Percentiles rank a stretch among this genome's conserved stretches.
phyloP scores from a whole-genome alignment of 2,797 vertebrate genomes.

The Crenichthys baileyi region DNA sequence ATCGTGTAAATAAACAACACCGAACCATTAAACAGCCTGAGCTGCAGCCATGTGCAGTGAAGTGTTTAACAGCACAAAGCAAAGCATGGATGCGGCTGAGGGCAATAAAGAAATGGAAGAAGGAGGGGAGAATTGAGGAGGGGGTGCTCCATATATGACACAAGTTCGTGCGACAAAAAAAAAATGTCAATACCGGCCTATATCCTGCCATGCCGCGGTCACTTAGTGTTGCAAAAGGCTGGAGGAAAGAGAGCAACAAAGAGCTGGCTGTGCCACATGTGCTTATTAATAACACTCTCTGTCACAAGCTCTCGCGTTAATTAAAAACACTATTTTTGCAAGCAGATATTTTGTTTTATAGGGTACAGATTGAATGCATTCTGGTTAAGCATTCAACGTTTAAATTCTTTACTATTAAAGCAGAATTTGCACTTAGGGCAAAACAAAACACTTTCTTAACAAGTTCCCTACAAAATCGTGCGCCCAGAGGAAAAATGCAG shows the following conservation, averaged over 20 bases:
- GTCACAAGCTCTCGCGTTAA: slow-evolving; percentile 11
- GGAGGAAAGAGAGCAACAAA: slow-evolving; percentile 60
- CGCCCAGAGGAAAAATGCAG: not conserved
- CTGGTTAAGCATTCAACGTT: not conserved
- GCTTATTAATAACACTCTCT: slow-evolving; percentile 65
- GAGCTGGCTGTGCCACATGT: slow-evolving; percentile 72
- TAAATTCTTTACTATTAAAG: not conserved
- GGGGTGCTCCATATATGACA: slow-evolving; percentile 18
- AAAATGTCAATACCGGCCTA: slow-evolving; percentile 54
- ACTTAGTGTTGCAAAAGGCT: slow-evolving; percentile 1
- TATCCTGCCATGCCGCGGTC: slow-evolving; percentile 42
- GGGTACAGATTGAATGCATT: not conserved
- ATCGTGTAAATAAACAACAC: not conserved
- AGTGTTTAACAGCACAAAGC: slow-evolving; percentile 38
- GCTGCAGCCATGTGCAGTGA: slow-evolving; percentile 3
- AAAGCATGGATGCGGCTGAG: slow-evolving; percentile 7
- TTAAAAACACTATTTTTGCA: not conserved
- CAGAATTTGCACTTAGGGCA: not conserved
- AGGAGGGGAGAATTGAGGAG: no score
- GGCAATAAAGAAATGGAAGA: not conserved
- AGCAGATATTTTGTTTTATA: not conserved
- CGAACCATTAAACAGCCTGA: not conserved
- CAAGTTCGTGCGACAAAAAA: slow-evolving; percentile 36
- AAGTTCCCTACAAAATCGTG: fast-evolving
- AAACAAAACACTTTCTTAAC: slow-evolving; percentile 12